phyloP scores from a whole-genome alignment of 2,888 invertebrate genomes.

The Drosophila atroscutellata region DNA sequence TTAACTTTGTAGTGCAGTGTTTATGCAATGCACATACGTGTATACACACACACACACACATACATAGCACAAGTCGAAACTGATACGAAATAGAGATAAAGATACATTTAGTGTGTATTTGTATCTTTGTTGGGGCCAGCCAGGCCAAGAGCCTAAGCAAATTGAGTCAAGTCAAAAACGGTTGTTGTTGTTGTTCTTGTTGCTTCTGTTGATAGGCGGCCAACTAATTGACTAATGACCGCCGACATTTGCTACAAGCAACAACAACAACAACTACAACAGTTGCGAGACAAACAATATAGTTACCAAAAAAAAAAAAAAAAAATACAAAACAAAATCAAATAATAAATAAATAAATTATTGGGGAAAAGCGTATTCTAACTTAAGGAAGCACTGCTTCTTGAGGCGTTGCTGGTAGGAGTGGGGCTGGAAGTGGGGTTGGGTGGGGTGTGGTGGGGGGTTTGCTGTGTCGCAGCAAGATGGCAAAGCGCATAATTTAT shows the following conservation, averaged over 20 bases:
- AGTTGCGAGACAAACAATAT: conserved; percentile 28
- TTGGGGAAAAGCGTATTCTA: conserved; percentile 7
- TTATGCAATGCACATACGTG: neutral
- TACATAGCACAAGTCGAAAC: conserved; percentile 9
- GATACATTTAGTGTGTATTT: conserved; percentile 30
- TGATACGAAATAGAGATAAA: conserved; percentile 20
- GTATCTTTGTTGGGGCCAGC: conserved; percentile 6
- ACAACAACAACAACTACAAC: conserved; percentile 33
- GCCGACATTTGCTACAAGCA: conserved; percentile 67
- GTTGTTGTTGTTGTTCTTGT: neutral
- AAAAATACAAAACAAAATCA: conserved; percentile 4
- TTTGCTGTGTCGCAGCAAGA: conserved; percentile 7
- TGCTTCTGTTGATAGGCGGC: conserved; percentile 53
- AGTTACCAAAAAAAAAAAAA: conserved; percentile 33
- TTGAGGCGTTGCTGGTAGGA: neutral
- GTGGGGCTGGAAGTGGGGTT: neutral
- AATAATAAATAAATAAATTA: conserved; percentile 1
- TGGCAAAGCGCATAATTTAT: conserved; percentile 67
- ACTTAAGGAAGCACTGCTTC: conserved; percentile 10
- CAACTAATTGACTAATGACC: conserved; percentile 75
- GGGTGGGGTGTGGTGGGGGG: neutral
- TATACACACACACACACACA: neutral
- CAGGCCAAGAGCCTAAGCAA: conserved; percentile 37
- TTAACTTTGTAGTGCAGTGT: neutral
- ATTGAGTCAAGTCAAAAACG: conserved; percentile 49